Conservation (phyloP, 2,888 invertebrate genomes). For the Asteroscopus sphinx region DNA sequence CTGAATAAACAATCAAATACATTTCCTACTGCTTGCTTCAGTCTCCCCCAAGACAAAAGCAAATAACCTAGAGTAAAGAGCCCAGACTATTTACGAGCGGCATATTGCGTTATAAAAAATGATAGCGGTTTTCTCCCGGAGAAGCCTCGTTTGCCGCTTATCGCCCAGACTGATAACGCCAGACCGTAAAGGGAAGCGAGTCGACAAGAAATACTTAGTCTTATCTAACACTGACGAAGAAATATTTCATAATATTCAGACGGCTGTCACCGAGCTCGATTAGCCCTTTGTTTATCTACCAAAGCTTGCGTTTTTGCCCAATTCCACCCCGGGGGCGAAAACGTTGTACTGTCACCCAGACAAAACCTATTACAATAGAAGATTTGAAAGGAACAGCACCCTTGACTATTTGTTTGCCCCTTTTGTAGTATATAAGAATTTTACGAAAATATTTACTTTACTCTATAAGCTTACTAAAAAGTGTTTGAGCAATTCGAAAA, state of each 20-base stretch:
- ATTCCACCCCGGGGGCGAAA: conserved; percentile 44
- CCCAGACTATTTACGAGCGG: conserved; percentile 74
- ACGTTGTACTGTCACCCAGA: conserved; percentile 25
- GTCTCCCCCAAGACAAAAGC: conserved; percentile 67
- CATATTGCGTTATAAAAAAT: conserved; percentile 83
- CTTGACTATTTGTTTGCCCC: not conserved
- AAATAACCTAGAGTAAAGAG: conserved; percentile 68
- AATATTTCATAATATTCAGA: conserved; percentile 69
- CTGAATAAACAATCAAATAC: conserved; percentile 63
- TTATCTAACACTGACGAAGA: conserved; percentile 77
- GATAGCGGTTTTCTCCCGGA: conserved; percentile 75
- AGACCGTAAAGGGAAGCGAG: conserved; percentile 74
- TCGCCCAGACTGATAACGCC: conserved; percentile 75
- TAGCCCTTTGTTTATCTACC: conserved; percentile 65
- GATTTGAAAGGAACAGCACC: conserved; percentile 34
- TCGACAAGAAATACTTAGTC: conserved; percentile 74
- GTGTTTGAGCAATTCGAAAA: conserved; percentile 12
- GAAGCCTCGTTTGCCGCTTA: conserved; percentile 78
- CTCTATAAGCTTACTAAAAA: not conserved
- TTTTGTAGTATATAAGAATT: not conserved
- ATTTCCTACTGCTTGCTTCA: conserved; percentile 57
- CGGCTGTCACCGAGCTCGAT: conserved; percentile 58
- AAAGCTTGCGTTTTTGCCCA: conserved; percentile 49
- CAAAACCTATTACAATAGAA: conserved; percentile 30
- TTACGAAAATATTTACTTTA: not conserved